Evolutionary conservation across 2,797 vertebrate genomes (phyloP).

Genomic region (Pangasius sanitwongsei): DNA sequence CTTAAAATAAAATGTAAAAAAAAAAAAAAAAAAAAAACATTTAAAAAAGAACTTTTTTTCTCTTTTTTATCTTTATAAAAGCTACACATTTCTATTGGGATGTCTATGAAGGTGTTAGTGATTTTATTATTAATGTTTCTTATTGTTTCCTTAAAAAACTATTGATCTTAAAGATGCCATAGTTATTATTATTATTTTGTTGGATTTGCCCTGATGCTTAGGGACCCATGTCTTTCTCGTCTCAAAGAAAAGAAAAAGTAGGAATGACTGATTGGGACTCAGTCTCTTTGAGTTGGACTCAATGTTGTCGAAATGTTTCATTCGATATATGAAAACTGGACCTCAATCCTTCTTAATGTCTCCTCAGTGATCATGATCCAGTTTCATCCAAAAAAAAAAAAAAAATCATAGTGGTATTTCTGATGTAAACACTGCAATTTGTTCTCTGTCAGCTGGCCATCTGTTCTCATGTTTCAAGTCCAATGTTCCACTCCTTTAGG

Average conservation of each 20-base stretch:
- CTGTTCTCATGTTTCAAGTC: slow-evolving; percentile 36
- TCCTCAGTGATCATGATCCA: neutral
- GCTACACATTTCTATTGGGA: slow-evolving; percentile 86
- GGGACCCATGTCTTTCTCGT: slow-evolving; percentile 52
- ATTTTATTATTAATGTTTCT: slow-evolving; percentile 71
- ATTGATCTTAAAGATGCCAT: slow-evolving; percentile 69
- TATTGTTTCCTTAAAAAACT: slow-evolving; percentile 59
- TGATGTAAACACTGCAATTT: slow-evolving; percentile 71
- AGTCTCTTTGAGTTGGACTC: slow-evolving; percentile 6
- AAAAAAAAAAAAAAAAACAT: slow-evolving; percentile 65
- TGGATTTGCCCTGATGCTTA: slow-evolving; percentile 53
- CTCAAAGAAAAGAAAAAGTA: slow-evolving; percentile 12
- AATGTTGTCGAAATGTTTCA: neutral
- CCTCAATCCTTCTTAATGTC: slow-evolving; percentile 8
- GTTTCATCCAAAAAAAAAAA: slow-evolving; percentile 34
- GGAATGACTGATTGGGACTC: slow-evolving; percentile 29
- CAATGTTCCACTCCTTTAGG: slow-evolving; percentile 32
- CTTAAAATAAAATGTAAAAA: slow-evolving; percentile 71
- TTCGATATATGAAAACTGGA: slow-evolving; percentile 32
- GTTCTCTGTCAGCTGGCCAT: slow-evolving; percentile 53
- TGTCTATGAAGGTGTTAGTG: slow-evolving; percentile 81
- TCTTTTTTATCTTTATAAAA: slow-evolving; percentile 73
- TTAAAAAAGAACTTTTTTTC: slow-evolving; percentile 40
- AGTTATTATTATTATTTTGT: slow-evolving; percentile 53
- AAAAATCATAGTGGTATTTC: slow-evolving; percentile 55